Conservation (phyloP, 1,140 invertebrate species). For the Scaptomyza graminum region DNA sequence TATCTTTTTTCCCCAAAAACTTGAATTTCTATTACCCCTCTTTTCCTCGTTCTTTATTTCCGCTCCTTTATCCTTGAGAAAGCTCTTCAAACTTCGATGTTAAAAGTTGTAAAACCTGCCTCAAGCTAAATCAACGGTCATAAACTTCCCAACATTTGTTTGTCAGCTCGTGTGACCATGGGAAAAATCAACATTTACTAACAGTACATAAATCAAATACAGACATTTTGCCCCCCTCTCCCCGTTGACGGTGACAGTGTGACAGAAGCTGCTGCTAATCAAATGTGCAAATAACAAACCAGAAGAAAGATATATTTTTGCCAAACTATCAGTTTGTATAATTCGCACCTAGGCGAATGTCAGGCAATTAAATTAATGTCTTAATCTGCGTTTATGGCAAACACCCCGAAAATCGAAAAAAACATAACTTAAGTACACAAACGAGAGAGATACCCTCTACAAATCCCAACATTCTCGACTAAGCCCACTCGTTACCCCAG, state of each 20-base stretch:
- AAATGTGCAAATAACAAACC: slow-evolving; percentile 59
- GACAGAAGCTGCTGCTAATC: slow-evolving; percentile 43
- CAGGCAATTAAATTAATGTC: slow-evolving; percentile 81
- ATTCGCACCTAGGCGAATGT: slow-evolving; percentile 51
- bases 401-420: slow-evolving; percentile 62
- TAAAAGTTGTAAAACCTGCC: slow-evolving; percentile 42
- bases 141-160: slow-evolving; percentile 29
- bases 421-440: background rate
- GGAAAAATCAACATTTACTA: slow-evolving; percentile 65
- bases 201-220: slow-evolving; percentile 61
- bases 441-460: slow-evolving; percentile 29
- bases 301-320: slow-evolving; percentile 7
- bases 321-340: slow-evolving; percentile 6
- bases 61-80: background rate
- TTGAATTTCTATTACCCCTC: background rate
- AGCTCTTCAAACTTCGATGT: background rate
- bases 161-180: slow-evolving; percentile 42
- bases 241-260: slow-evolving; percentile 11
- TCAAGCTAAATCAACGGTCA: slow-evolving; percentile 43
- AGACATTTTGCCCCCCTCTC: slow-evolving; percentile 17
- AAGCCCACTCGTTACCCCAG: slow-evolving; percentile 56
- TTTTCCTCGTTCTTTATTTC: background rate
- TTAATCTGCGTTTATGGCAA: slow-evolving; percentile 80
- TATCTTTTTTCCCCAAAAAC: too few relatives aligned
- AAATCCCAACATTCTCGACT: slow-evolving; percentile 33